Base-by-base conservation (phyloP, 2,797 vertebrate species). In the Toxotes lorentzi region DNA sequence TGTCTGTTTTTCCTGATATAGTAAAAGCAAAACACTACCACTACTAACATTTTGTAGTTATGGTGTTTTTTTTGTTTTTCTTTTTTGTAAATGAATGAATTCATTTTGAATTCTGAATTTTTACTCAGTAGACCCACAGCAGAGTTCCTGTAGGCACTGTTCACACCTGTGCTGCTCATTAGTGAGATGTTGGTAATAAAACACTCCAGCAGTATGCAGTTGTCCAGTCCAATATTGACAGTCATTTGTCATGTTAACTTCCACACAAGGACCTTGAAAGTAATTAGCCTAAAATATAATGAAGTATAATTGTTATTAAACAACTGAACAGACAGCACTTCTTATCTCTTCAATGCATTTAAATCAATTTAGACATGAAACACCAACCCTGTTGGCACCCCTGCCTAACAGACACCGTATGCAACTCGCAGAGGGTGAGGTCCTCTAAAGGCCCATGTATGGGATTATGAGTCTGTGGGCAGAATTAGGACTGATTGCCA, bases 181-280 rank as follows among this genome's bases (percentile, higher is more conserved):
- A 61, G 38, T 60, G 53, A 78, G 68, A 63, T 64, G 35, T 64
- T 72, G 14, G 9, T 70, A 62, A 71, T 75, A 73, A 54, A 70
- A 68, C 75, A 67, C 48, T 76, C 59, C 62, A 70, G 76, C 78
- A 83, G 70, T 77, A 35, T 83, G 32, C 72, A 74, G 78, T 85
- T 87, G 88, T 90, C 86, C 58, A 81, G 57, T 88, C 86, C 79
- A 90, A 90, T 91, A 70, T 47, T 81, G 60, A 54, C 61, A 79
- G 58, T 60, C 75, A 88, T 93, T 92, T 75, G 86, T 93, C 87
- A 91, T 34, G 70, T 85, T 85, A 85, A 84, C 85, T 86, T 92
- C 88, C 54, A 82, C 60, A 83, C 81, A 68, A 85, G 76, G 83
- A 90, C 85, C 82, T 93, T 92, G 79, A 92, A 90, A 89, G 85